Base-by-base conservation (phyloP, 1,140 invertebrate genomes). In the Panagrolaimus sp. region DNA sequence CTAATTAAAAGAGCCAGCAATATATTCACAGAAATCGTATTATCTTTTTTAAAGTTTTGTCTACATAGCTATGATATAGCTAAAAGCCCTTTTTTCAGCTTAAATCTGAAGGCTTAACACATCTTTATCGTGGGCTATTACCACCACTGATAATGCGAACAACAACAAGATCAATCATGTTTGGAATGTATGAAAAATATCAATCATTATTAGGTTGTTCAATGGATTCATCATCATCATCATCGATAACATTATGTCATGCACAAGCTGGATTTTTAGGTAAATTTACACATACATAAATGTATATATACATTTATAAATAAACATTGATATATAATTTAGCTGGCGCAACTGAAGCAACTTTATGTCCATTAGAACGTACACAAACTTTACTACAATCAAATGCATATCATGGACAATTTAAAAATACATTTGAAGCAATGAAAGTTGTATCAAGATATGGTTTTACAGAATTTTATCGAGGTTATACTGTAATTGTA, bases 121-220 rank as follows among this genome's bases (percentile, higher is more conserved):
- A 88, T 77, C 83, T 98, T 1, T 98, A 98, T 83, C 87, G 96
- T 69, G 96, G 96, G 5, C 90, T 98, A 78, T 84, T 96, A 14
- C 93, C 96, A 9, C 95, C 95, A 0, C 83, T 99, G 25, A 88
- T 92, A 73, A 93, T 96, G 85, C 96, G 96, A 84, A 92, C 93
- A 9, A 83, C 92, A 1, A 92, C 91, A 0, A 86, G 93, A 76
- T 93, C 94, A 13, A 86, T 98, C 13, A 98, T 99, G 95, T 98
- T 98, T 86, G 95, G 87, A 5, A 88, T 92, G 14, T 97, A 94
- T 80, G 91, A 95, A 82, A 89, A 91, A 73, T 91, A 89, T 66
- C 86, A 89, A 68, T 85, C 87, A 69, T 86, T 89, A 42, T 79
- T 95, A 16, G 82, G 87, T 23, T 67, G 75, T 47, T 14, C 72